These are phyloP conservation scores for Andrena camellia DNA, from an alignment of 2,888 invertebrate species.

Conservation along the genomic window DNA sequence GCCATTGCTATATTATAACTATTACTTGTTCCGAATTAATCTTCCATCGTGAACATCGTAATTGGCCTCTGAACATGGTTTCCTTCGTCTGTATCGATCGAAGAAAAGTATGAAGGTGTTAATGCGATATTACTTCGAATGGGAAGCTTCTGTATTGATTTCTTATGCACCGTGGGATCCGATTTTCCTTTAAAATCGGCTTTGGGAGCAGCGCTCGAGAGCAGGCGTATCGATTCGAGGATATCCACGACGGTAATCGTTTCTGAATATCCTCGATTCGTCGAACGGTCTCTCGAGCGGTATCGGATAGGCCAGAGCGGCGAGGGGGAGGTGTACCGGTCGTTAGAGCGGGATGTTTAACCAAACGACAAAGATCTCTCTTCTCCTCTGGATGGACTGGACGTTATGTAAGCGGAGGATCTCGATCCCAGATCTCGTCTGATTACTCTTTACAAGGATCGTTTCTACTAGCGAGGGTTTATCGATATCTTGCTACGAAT, in stretches of 20 bases:
- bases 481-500: constrained; percentile 71
- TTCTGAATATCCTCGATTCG: constrained; percentile 50
- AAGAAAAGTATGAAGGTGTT: too few relatives aligned
- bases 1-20: too few relatives aligned
- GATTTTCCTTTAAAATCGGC: background rate
- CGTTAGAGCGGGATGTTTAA: constrained; percentile 72
- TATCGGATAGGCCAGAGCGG: constrained; percentile 31
- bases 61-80: too few relatives aligned
- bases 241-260: constrained; percentile 18
- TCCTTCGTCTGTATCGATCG: too few relatives aligned
- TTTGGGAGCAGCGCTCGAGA: background rate
- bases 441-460: constrained; percentile 80
- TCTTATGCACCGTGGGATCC: background rate
- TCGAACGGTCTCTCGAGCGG: constrained; percentile 39
- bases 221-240: background rate
- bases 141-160: background rate
- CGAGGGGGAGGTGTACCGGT: constrained; percentile 52
- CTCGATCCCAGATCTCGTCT: constrained; percentile 77
- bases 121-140: too few relatives aligned
- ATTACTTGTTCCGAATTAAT: too few relatives aligned
- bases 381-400: constrained; percentile 50
- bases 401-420: constrained; percentile 77
- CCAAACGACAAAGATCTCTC: constrained; percentile 69
- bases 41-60: too few relatives aligned
- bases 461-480: constrained; percentile 73